Conservation (phyloP, 2,797 vertebrate species). For the Rhinophrynus dorsalis region DNA sequence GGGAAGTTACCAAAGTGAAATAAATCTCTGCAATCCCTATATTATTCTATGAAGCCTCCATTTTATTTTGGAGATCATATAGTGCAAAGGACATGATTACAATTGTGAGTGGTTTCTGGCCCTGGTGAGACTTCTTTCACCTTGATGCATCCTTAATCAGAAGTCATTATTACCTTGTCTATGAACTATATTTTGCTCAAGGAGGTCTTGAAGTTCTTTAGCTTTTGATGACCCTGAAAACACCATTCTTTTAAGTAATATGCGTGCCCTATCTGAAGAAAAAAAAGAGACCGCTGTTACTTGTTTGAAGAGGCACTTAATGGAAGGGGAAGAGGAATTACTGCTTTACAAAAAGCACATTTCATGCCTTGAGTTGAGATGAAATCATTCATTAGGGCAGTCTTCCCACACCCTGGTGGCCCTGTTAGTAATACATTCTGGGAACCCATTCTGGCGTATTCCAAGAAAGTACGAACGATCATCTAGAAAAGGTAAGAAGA, state of each 20-base stretch:
- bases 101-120: no score
- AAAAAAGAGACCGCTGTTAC: neutral
- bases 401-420: slow-evolving; percentile 26
- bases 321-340: neutral
- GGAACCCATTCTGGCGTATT: slow-evolving; percentile 4
- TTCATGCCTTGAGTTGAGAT: slow-evolving; percentile 6
- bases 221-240: slow-evolving; percentile 19
- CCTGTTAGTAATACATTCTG: slow-evolving; percentile 24
- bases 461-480: slow-evolving; percentile 37
- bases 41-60: no score
- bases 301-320: neutral
- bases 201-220: slow-evolving; percentile 42
- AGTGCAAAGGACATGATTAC: no score
- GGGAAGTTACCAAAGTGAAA: no score
- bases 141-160: no score
- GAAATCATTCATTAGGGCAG: slow-evolving; percentile 40
- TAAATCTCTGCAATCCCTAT: no score
- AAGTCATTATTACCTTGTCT: slow-evolving; percentile 33
- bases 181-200: slow-evolving; percentile 38
- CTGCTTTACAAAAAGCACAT: neutral
- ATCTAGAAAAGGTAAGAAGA: neutral
- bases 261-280: slow-evolving; percentile 45
- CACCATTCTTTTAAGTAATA: slow-evolving; percentile 56
- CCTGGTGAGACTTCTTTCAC: no score
- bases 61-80: no score